phyloP scores from a whole-genome alignment of 2,888 invertebrate species.

The Coleophora deauratella region DNA sequence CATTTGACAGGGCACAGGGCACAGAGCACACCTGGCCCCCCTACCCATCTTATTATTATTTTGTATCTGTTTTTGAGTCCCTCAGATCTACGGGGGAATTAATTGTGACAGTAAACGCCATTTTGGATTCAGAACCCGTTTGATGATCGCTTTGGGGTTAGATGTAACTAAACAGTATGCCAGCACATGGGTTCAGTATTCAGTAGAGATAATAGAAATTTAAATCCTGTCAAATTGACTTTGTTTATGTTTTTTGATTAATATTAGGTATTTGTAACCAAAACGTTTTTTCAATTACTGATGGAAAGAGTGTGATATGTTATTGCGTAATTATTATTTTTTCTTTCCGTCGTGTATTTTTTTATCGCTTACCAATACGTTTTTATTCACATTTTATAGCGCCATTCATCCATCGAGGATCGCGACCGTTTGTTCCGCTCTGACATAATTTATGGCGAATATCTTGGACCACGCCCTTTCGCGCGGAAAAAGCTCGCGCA shows the following conservation, averaged over 20 bases:
- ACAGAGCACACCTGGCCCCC: slow-evolving; percentile 67
- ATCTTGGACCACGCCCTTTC: slow-evolving; percentile 41
- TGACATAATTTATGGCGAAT: slow-evolving; percentile 51
- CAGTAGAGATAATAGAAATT: too few relatives aligned
- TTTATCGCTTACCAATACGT: too few relatives aligned
- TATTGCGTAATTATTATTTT: too few relatives aligned
- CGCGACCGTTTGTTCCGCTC: slow-evolving; percentile 31
- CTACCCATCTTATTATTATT: slow-evolving; percentile 68
- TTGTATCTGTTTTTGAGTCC: slow-evolving; percentile 72
- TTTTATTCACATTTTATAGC: slow-evolving; percentile 14
- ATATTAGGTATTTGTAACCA: too few relatives aligned
- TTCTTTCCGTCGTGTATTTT: too few relatives aligned
- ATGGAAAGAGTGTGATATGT: too few relatives aligned
- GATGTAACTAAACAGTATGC: too few relatives aligned
- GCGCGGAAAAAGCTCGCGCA: background rate
- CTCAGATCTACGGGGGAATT: slow-evolving; percentile 63
- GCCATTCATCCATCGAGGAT: slow-evolving; percentile 25
- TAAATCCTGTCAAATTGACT: too few relatives aligned
- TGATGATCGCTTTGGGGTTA: background rate
- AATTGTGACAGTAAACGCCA: slow-evolving; percentile 67
- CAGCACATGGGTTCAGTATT: too few relatives aligned
- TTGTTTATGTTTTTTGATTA: too few relatives aligned
- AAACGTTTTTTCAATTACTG: too few relatives aligned
- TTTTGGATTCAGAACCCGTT: slow-evolving; percentile 62
- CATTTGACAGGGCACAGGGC: slow-evolving; percentile 22